Percentiles rank a stretch among this genome's conserved stretches.
phyloP scores from a whole-genome alignment of 2,797 vertebrate genomes.

The Myripristis jacobus region DNA sequence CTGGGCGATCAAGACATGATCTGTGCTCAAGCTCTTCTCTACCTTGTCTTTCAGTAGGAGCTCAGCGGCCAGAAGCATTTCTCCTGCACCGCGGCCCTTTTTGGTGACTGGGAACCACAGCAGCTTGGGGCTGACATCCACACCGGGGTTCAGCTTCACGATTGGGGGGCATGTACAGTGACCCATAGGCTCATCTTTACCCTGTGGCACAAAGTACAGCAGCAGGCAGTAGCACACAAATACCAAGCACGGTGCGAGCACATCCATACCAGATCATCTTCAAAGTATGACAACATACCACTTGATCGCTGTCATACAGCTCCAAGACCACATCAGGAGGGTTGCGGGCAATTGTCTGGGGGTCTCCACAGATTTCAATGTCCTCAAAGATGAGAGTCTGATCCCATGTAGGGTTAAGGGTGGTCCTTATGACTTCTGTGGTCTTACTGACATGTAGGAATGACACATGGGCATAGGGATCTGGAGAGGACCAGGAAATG shows the following conservation, averaged over 20 bases:
- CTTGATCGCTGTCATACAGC: conserved; percentile 95
- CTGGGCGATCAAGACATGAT: too few species aligned
- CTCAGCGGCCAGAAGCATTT: conserved; percentile 92
- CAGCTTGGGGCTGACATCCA: conserved; percentile 85
- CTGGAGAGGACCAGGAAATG: conserved; percentile 70
- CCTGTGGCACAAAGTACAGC: conserved; percentile 79
- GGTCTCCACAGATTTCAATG: conserved; percentile 94
- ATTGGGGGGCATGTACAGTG: conserved; percentile 88
- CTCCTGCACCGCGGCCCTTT: conserved; percentile 87
- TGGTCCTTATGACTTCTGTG: conserved; percentile 90
- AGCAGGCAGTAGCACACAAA: conserved; percentile 7
- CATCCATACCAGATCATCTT: neutral
- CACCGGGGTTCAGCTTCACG: conserved; percentile 89
- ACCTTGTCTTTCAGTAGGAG: conserved; percentile 93
- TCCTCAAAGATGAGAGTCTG: conserved; percentile 97
- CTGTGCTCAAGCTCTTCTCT: neutral
- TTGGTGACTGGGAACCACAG: conserved; percentile 92
- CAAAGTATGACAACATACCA: conserved; percentile 81
- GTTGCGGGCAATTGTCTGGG: conserved; percentile 84
- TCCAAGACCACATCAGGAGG: conserved; percentile 92
- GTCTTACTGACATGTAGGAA: conserved; percentile 97
- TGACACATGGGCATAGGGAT: conserved; percentile 95
- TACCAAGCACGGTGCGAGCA: neutral
- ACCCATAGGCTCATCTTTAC: conserved; percentile 95
- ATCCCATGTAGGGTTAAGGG: conserved; percentile 97